Conservation (phyloP, 2,113 vertebrate species). For the Oreochromis aureus region DNA sequence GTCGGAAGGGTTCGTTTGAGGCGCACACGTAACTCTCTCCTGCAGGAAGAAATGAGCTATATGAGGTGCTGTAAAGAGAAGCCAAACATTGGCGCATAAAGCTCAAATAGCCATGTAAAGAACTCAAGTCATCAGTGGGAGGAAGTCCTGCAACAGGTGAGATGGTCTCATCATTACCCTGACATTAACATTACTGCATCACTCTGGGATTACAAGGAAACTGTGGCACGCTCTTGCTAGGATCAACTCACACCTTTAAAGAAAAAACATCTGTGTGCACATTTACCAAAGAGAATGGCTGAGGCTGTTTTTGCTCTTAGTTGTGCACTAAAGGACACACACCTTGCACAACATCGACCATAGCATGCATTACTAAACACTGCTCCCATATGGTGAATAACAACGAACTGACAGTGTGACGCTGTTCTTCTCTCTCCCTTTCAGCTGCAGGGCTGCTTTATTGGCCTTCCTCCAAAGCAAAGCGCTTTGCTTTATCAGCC, state of each 20-base stretch:
- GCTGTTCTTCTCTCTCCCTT: conserved; percentile 22
- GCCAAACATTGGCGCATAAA: neutral
- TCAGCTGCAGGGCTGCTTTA: conserved; percentile 26
- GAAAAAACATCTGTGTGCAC: neutral
- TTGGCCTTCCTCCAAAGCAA: conserved; percentile 58
- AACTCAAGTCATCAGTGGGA: neutral
- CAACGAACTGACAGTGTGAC: conserved; percentile 43
- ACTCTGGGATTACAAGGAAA: neutral
- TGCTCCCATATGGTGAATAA: neutral
- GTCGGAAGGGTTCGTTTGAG: conserved; percentile 89
- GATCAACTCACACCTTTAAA: neutral
- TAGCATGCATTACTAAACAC: neutral
- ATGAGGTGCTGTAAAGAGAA: neutral
- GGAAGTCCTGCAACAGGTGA: neutral
- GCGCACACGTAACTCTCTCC: conserved; percentile 98
- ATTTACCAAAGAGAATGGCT: neutral
- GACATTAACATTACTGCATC: neutral
- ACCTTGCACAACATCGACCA: neutral
- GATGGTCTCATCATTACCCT: neutral
- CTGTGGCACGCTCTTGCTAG: neutral
- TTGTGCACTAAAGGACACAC: neutral
- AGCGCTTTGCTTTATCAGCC: conserved; percentile 45
- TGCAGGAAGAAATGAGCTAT: conserved; percentile 38
- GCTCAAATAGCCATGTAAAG: neutral
- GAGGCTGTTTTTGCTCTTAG: neutral